A percentile compares a stretch with the other conserved stretches of the same genome.
Evolutionary conservation across 1,140 invertebrate species (phyloP).

Genomic region (Pogonus chalceus): DNA sequence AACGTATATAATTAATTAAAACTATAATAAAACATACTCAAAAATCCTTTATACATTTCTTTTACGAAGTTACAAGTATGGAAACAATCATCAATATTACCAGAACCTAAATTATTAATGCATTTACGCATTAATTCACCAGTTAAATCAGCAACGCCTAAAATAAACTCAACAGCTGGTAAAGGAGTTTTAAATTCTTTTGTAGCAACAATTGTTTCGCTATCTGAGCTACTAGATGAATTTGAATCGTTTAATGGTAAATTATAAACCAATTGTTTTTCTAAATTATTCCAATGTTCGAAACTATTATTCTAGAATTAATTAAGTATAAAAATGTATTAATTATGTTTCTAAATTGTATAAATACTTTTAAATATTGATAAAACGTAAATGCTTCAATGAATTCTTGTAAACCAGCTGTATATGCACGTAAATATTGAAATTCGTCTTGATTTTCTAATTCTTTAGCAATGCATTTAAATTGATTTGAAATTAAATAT

Average conservation of each 20-base stretch:
- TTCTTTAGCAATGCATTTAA: slow-evolving; percentile 61
- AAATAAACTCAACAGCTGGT: slow-evolving; percentile 58
- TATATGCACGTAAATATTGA: slow-evolving; percentile 65
- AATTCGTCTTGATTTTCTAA: slow-evolving; percentile 60
- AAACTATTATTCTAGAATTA: slow-evolving; percentile 28
- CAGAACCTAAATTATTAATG: slow-evolving; percentile 70
- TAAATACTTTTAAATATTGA: slow-evolving; percentile 44
- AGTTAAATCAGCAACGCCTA: slow-evolving; percentile 81
- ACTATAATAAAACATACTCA: slow-evolving; percentile 34
- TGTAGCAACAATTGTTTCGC: slow-evolving; percentile 14
- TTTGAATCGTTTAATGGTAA: slow-evolving; percentile 13
- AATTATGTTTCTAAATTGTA: background rate
- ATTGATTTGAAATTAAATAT: slow-evolving; percentile 47
- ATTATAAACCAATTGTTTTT: slow-evolving; percentile 35
- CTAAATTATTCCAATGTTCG: slow-evolving; percentile 38
- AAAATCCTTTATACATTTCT: slow-evolving; percentile 60
- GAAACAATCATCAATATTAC: slow-evolving; percentile 66
- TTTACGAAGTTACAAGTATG: slow-evolving; percentile 61
- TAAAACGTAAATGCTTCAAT: slow-evolving; percentile 75
- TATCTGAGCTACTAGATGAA: no score
- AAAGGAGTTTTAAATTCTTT: slow-evolving; percentile 32
- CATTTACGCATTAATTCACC: slow-evolving; percentile 85
- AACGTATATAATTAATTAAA: slow-evolving; percentile 5
- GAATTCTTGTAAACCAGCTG: slow-evolving; percentile 74
- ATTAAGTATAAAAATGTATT: background rate